Evolutionary conservation across 2,797 vertebrate genomes (phyloP), one percentile per base, ranked within the genome.

Genomic region (Semaprochilodus insignis): DNA sequence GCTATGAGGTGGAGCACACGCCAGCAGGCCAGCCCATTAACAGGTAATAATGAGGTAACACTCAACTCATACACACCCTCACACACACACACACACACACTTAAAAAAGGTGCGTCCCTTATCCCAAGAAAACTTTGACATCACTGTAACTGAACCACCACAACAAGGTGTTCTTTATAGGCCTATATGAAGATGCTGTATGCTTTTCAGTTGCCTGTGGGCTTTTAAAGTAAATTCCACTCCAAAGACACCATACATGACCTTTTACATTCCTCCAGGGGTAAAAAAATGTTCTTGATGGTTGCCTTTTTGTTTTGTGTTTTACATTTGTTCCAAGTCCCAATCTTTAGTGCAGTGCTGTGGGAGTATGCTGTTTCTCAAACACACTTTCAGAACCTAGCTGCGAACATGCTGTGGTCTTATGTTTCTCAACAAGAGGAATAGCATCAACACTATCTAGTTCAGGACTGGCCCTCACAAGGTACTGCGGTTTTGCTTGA

Each of bases 1-100:
- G 97, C 77, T 97, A 96, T 63, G 93, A 96, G 87, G 96, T 97
- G 90, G 94, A 95, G 67, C 96, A 97, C 87, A 95, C 95, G 73
- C 96, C 95, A 8, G 95, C 97, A 84, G 96, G 96, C 90, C 90
- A 93, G 87, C 92, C 93, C 87, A 92, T 96, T 91, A 94, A 88
- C 94, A 96, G 95, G 96, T 97, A 95, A 90, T 71, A 81, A 79
- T 63, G 73, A 81, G 74, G 84, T 62, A 69, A 36, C 40, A 82
- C 67, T 19, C 79, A 83, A 65, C 11, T 40, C 27, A 71, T 4
- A 27, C 75, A 54, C 44, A 27, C 59, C 14, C 36, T 59, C 66
- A 71, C 7, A 15, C 54, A 60, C 77, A 54, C 65, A 36, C 21
- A 57, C 66, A 40, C 15, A 40, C 17, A 25, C 40, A 44, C 40